Conservation (phyloP, 2,888 invertebrate species). For the Drosophila demipolita region DNA sequence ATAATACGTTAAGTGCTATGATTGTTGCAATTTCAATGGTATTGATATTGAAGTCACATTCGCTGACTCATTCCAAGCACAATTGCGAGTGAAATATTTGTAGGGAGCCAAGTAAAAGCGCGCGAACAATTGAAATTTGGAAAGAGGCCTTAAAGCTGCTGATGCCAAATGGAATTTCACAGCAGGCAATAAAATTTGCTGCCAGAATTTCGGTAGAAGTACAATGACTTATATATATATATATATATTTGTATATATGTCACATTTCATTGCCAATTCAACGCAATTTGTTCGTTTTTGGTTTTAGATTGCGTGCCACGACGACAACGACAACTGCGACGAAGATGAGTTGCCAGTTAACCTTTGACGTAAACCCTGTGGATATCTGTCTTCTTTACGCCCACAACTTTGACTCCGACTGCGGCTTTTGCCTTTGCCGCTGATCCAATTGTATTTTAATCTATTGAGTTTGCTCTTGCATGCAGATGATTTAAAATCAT, state of each 20-base stretch:
- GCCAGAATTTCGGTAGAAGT: constrained; percentile 10
- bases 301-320: constrained; percentile 37
- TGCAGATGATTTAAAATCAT: constrained; percentile 35
- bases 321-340: constrained; percentile 15
- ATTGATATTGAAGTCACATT: constrained; percentile 20
- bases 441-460: constrained; percentile 74
- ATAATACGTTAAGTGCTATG: background rate
- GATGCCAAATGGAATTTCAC: constrained; percentile 68
- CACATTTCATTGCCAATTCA: constrained; percentile 60
- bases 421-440: constrained; percentile 28
- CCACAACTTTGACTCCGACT: background rate
- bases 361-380: constrained; percentile 35
- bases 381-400: constrained; percentile 1
- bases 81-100: constrained; percentile 14
- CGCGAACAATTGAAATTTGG: constrained; percentile 35
- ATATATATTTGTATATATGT: constrained; percentile 17
- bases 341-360: constrained; percentile 41
- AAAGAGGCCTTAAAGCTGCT: constrained; percentile 44
- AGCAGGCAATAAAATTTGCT: constrained; percentile 36
- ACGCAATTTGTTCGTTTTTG: constrained; percentile 50
- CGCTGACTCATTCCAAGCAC: constrained; percentile 44
- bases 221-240: constrained; percentile 40
- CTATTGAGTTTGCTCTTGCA: constrained; percentile 59
- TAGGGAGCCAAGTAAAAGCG: constrained; percentile 11
- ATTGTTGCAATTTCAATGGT: constrained; percentile 16